These are phyloP conservation scores for Plagodis dolabraria DNA, from an alignment of 2,888 invertebrate species.

Conservation along the genomic window DNA sequence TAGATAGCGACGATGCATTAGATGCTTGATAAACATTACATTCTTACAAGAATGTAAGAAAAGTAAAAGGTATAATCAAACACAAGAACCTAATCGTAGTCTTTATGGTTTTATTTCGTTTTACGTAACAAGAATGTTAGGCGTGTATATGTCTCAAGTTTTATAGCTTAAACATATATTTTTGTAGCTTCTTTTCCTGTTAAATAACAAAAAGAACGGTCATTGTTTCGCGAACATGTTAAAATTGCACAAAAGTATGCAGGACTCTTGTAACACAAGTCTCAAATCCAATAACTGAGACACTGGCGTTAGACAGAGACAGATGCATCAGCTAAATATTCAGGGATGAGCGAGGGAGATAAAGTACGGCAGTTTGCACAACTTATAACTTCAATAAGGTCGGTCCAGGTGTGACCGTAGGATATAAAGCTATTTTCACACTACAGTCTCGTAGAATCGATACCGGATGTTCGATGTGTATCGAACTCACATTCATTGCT, in stretches of 20 bases:
- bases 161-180: too few relatives aligned
- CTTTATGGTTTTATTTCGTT: too few relatives aligned
- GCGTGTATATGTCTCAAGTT: too few relatives aligned
- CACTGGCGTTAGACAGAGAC: slow-evolving; percentile 54
- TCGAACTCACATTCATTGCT: slow-evolving; percentile 38
- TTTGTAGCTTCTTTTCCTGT: too few relatives aligned
- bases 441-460: slow-evolving; percentile 55
- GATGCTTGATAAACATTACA: too few relatives aligned
- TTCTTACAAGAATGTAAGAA: too few relatives aligned
- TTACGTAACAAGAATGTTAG: too few relatives aligned
- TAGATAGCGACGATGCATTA: too few relatives aligned
- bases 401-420: slow-evolving; percentile 75
- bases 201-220: too few relatives aligned
- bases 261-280: slow-evolving; percentile 37
- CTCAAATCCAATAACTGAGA: slow-evolving; percentile 59
- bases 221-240: background rate
- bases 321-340: slow-evolving; percentile 39
- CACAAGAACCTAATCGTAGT: too few relatives aligned
- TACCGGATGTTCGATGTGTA: slow-evolving; percentile 40
- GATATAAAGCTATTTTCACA: slow-evolving; percentile 69
- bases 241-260: slow-evolving; percentile 32
- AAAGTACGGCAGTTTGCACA: slow-evolving; percentile 70
- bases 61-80: too few relatives aligned
- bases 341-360: slow-evolving; percentile 51
- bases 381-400: slow-evolving; percentile 83